phyloP scores from a whole-genome alignment of 2,888 invertebrate genomes.

The Priocnemis perturbator region DNA sequence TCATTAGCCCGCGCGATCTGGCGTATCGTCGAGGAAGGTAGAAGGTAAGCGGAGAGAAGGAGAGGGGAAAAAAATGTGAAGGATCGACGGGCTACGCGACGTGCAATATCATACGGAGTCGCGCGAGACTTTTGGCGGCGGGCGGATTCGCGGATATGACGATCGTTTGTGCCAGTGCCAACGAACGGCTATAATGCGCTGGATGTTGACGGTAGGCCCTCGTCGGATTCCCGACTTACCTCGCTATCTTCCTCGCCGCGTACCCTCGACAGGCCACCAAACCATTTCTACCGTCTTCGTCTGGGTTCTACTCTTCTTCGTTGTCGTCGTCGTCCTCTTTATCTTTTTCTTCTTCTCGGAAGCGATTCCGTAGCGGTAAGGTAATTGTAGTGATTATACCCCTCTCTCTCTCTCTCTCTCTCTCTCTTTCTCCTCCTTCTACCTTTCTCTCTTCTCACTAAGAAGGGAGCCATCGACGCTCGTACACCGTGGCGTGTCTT shows the following conservation, averaged over 20 bases:
- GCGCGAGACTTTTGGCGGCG: constrained; percentile 51
- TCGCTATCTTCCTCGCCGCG: constrained; percentile 1
- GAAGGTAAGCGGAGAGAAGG: constrained; percentile 17
- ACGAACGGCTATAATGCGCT: constrained; percentile 44
- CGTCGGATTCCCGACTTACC: constrained; percentile 28
- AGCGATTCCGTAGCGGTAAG: constrained; percentile 65
- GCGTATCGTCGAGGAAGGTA: constrained; percentile 41
- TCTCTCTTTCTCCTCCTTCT: constrained; percentile 27
- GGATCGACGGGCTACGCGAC: constrained; percentile 37
- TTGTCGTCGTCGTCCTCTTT: constrained; percentile 35
- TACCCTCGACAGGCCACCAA: constrained; percentile 48
- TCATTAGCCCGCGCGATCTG: constrained; percentile 57
- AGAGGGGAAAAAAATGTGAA: constrained; percentile 47
- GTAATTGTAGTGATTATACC: constrained; percentile 71
- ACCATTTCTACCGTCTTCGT: constrained; percentile 52
- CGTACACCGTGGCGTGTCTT: constrained; percentile 46
- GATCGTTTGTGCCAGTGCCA: constrained; percentile 35
- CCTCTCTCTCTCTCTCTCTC: constrained; percentile 48
- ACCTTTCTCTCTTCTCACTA: constrained; percentile 32
- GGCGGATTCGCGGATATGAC: constrained; percentile 61
- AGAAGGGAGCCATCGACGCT: constrained; percentile 39
- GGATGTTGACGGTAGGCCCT: constrained; percentile 30
- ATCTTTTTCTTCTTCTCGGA: constrained; percentile 59
- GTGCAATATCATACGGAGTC: constrained; percentile 49
- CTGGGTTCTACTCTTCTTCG: constrained; percentile 21